Conservation (phyloP, 2,797 vertebrate species). For the Kryptolebias ocellatus region DNA sequence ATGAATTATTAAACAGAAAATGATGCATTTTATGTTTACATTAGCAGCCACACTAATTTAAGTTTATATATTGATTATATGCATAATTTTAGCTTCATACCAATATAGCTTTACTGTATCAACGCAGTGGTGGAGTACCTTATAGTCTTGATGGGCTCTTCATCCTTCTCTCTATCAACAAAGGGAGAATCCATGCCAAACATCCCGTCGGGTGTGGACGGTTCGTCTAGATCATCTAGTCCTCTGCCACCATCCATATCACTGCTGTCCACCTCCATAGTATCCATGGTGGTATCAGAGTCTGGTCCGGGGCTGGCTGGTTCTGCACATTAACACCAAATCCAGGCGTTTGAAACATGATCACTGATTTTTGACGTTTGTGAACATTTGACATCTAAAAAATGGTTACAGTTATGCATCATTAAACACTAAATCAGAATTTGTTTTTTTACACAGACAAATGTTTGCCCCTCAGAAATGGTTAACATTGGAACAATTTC, state of each 20-base stretch:
- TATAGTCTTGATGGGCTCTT: constrained; percentile 93
- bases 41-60: no score
- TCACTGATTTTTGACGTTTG: neutral
- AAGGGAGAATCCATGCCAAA: constrained; percentile 93
- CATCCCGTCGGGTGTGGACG: constrained; percentile 93
- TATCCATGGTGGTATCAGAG: constrained; percentile 93
- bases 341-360: neutral
- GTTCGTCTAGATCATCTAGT: constrained; percentile 91
- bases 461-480: no score
- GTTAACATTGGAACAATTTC: neutral
- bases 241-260: constrained; percentile 88
- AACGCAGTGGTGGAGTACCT: constrained; percentile 77
- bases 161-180: constrained; percentile 92
- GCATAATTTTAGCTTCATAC: neutral
- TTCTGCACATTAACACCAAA: constrained; percentile 74
- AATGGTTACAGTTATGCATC: neutral
- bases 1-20: no score
- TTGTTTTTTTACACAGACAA: no score
- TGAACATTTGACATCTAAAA: neutral
- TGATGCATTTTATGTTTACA: no score
- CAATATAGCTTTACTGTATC: neutral
- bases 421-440: no score
- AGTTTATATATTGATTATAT: neutral
- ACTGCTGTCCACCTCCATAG: constrained; percentile 94
- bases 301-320: constrained; percentile 91